A percentile compares a stretch with the other conserved stretches of the same genome.
Evolutionary conservation across 2,888 invertebrate genomes (phyloP).

Genomic region (Seira musarum): DNA sequence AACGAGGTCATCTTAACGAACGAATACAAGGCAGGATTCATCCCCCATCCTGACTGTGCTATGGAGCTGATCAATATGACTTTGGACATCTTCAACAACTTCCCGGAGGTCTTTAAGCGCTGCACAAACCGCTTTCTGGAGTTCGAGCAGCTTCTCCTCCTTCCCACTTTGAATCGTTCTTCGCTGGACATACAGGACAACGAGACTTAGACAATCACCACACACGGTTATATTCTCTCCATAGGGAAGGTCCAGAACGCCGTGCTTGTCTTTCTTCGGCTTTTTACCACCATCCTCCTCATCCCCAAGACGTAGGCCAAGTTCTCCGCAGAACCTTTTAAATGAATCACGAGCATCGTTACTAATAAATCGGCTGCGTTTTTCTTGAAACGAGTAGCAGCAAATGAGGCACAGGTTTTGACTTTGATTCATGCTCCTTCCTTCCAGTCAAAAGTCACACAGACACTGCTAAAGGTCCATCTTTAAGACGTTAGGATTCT

Average conservation of each 20-base stretch:
- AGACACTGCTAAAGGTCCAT: too few species aligned
- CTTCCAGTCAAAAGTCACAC: too few species aligned
- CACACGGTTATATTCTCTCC: slow-evolving; percentile 5
- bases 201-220: slow-evolving; percentile 16
- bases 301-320: neutral
- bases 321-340: neutral
- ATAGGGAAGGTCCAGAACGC: neutral
- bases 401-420: too few species aligned
- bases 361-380: too few species aligned
- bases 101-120: slow-evolving; percentile 11
- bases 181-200: neutral
- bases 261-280: neutral
- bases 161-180: neutral
- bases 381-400: too few species aligned
- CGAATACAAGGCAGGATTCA: neutral
- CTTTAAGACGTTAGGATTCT: too few species aligned
- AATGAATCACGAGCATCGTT: too few species aligned
- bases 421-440: too few species aligned
- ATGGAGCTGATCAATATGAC: neutral
- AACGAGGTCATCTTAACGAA: too few species aligned
- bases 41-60: slow-evolving; percentile 17
- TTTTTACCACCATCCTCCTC: neutral
- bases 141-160: neutral
- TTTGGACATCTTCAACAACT: slow-evolving; percentile 23
- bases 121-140: slow-evolving; percentile 6